phyloP scores from a whole-genome alignment of 2,113 vertebrate genomes.

The Pica pica region DNA sequence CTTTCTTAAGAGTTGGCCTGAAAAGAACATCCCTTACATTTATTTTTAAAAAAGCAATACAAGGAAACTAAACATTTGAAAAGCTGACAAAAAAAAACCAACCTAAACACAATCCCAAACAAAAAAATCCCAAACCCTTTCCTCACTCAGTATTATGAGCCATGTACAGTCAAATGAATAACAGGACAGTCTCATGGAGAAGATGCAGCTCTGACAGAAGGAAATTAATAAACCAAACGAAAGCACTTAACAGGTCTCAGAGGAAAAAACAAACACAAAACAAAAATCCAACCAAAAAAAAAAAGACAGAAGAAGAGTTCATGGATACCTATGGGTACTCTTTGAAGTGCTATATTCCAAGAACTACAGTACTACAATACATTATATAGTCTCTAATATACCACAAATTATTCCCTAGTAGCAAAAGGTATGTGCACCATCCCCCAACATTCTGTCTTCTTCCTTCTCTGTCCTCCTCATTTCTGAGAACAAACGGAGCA shows the following conservation, averaged over 20 bases:
- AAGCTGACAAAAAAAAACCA: neutral
- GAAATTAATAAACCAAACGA: conserved; percentile 3
- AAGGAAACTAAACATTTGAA: neutral
- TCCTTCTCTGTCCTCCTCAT: conserved; percentile 31
- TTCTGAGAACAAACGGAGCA: conserved; percentile 35
- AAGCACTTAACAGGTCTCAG: neutral
- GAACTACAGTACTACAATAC: neutral
- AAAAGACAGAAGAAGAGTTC: neutral
- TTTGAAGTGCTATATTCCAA: neutral
- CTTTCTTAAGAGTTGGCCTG: neutral
- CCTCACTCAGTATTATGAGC: neutral
- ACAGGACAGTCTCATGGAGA: neutral
- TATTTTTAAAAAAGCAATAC: neutral
- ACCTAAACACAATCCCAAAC: neutral
- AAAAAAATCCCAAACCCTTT: neutral
- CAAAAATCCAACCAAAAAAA: neutral
- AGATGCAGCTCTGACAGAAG: conserved; percentile 5
- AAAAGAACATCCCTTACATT: neutral
- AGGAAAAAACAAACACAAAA: neutral
- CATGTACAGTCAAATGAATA: neutral
- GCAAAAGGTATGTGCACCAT: neutral
- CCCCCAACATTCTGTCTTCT: neutral
- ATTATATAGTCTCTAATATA: neutral
- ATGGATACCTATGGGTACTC: neutral
- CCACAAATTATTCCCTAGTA: neutral